A percentile compares a stretch with the other conserved stretches of the same genome.
Conservation (phyloP, 1,140 invertebrate genomes). For the Atta texana region DNA sequence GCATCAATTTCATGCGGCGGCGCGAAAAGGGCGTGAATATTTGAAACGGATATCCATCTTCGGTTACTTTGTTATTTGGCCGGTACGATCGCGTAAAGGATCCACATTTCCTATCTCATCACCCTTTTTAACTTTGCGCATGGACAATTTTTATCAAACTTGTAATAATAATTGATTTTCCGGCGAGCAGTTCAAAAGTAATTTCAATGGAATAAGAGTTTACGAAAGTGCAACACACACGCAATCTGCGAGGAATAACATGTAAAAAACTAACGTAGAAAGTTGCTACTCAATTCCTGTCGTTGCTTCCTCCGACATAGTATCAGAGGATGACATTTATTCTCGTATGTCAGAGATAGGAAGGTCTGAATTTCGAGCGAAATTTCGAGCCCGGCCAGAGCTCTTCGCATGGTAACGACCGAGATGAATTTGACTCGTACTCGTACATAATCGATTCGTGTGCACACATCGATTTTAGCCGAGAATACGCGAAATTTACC, state of each 20-base stretch:
- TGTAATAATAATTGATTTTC: not conserved
- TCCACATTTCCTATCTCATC: constrained; percentile 61
- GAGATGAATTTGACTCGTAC: constrained; percentile 43
- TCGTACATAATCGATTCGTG: constrained; percentile 67
- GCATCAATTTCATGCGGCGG: constrained; percentile 85
- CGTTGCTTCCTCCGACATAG: not conserved
- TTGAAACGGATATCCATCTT: constrained; percentile 87
- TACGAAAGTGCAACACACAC: not conserved
- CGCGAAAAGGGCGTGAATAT: constrained; percentile 86
- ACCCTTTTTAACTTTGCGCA: constrained; percentile 26
- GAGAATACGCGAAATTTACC: constrained; percentile 67
- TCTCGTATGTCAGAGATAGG: not conserved
- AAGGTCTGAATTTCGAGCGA: constrained; percentile 14
- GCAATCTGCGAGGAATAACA: not conserved
- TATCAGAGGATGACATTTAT: constrained; percentile 8
- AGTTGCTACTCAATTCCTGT: not conserved
- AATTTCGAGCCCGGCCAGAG: constrained; percentile 25
- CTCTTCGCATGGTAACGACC: constrained; percentile 17
- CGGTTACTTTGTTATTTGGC: constrained; percentile 82
- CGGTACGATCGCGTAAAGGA: constrained; percentile 69
- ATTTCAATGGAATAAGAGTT: not conserved
- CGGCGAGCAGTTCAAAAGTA: not conserved
- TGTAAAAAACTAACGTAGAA: not conserved
- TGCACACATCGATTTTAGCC: constrained; percentile 32
- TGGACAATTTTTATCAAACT: not conserved